Conservation (phyloP, 23 tunicate genomes). For the Phallusia fumigata region DNA sequence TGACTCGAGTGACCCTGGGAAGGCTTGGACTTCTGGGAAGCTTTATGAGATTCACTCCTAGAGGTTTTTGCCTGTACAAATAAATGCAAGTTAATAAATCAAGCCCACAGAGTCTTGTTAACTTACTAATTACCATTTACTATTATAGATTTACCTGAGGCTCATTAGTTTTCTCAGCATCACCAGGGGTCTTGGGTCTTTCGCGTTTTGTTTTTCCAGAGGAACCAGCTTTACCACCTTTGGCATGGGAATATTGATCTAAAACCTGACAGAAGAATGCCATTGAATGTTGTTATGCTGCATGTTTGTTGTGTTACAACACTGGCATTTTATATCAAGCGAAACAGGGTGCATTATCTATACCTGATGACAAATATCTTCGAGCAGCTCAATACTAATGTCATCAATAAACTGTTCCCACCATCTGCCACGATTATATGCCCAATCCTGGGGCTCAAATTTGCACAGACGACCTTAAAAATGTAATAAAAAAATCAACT, state of each 20-base stretch:
- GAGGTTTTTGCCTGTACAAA: conserved; percentile 41
- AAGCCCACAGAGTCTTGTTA: background rate
- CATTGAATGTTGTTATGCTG: no score
- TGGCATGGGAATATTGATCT: conserved; percentile 65
- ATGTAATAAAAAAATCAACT: background rate
- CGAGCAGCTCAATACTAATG: conserved; percentile 73
- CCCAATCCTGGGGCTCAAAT: conserved; percentile 91
- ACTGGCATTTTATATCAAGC: background rate
- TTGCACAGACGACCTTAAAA: conserved; percentile 65
- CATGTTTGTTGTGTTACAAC: background rate
- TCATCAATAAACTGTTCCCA: conserved; percentile 97
- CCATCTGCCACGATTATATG: conserved; percentile 84
- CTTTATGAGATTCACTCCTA: conserved; percentile 41
- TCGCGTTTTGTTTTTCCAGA: conserved; percentile 67
- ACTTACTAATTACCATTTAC: background rate
- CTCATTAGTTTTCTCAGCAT: conserved; percentile 53
- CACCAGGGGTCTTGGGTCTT: conserved; percentile 89
- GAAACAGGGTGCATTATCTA: background rate
- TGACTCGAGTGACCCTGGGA: background rate
- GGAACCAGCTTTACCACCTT: conserved; percentile 37
- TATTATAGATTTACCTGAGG: conserved; percentile 40
- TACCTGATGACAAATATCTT: conserved; percentile 77
- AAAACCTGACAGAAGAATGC: conserved; percentile 52
- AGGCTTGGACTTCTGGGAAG: conserved; percentile 31
- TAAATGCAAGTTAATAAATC: background rate